phyloP scores from a whole-genome alignment of 1,140 invertebrate genomes.

The Potamilus streckersoni region DNA sequence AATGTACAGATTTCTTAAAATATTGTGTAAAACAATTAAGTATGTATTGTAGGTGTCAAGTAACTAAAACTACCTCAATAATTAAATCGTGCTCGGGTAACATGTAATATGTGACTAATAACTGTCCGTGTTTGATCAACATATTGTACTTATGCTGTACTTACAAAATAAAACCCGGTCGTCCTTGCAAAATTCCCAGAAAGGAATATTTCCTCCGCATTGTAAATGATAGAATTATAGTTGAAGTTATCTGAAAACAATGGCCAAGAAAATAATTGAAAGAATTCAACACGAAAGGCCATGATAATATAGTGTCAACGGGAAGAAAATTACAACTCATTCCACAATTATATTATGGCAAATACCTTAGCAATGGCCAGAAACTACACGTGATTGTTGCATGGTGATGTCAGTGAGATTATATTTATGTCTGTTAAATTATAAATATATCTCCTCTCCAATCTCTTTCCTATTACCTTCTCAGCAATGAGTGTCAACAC shows the following conservation, averaged over 20 bases:
- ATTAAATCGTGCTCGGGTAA: neutral
- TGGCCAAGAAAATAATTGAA: too few species aligned
- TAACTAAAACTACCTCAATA: neutral
- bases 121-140: neutral
- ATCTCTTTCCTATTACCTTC: too few species aligned
- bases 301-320: too few species aligned
- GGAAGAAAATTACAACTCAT: too few species aligned
- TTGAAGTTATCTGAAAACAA: conserved; percentile 13
- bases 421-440: too few species aligned
- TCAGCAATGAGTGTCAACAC: too few species aligned
- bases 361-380: too few species aligned
- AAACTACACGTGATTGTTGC: too few species aligned
- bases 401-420: too few species aligned
- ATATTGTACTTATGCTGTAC: neutral
- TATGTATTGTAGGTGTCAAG: neutral
- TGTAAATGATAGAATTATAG: conserved; percentile 9
- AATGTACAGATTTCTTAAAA: neutral
- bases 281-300: too few species aligned
- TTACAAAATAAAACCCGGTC: conserved; percentile 28
- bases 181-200: conserved; percentile 4
- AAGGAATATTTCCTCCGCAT: conserved; percentile 11
- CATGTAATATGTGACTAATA: neutral
- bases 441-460: too few species aligned
- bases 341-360: too few species aligned
- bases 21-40: neutral